Evolutionary conservation across 1,140 invertebrate species (phyloP), one percentile per base, ranked within the genome.

Genomic region (Chrysopa pallens): DNA sequence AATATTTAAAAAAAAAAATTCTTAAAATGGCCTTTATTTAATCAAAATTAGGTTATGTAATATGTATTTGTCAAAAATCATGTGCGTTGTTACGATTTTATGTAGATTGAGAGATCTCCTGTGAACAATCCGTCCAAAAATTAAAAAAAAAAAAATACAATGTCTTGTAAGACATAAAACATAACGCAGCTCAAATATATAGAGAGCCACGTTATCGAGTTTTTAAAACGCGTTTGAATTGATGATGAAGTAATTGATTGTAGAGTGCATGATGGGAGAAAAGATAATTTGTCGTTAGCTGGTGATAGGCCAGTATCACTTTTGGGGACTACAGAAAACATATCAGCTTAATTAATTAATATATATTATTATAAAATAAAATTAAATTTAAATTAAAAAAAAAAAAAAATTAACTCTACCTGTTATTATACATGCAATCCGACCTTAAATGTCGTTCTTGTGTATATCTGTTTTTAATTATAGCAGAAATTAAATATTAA

Each of bases 351-450:
- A 55, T 44, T 54, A 54, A 57, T 54, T 54, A 57, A 57, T 49
- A 50, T 54, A 53, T 23, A 48, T 49, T 33, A 41, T 14, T 41
- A 41, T 33, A 33, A 4, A 33, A 11, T 11, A 33, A 33, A 33
- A 11, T 11, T 33, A 33, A 11, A 33, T 33, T 11, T 33, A 33
- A 11, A 33, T 31, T 3, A 27, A 15, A 40, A 41, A 39, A 9
- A 17, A 27, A 15, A 40, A 41, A 39, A 9, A 39, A 27, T 17
- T 27, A 47, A 51, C 51, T 52, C 54, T 59, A 60, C 52, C 51
- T 61, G 56, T 61, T 61, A n/a, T n/a, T n/a, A 59, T 56, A 33
- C n/a, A 58, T 57, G 59, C 59, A 59, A 58, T 61, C 59, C 57
- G 59, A 58, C 55, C 54, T 58, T 58, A 47, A 57, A 52, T 59